Percentiles rank a stretch among this genome's conserved stretches.
Conservation (phyloP, 2,888 invertebrate genomes). For the Cheilosia vernalis region DNA sequence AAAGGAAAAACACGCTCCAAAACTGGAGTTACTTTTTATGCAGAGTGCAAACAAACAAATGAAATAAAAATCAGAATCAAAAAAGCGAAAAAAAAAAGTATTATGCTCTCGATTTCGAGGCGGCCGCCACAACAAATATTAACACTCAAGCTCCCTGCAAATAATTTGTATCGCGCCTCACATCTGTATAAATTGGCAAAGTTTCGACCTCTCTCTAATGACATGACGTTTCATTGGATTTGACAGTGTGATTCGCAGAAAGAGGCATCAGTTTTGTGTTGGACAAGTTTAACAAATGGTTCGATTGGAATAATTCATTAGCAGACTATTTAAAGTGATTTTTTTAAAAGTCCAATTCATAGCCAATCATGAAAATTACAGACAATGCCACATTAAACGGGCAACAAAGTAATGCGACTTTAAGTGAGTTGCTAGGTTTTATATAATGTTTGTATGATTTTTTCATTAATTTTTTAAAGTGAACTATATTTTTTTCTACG, state of each 20-base stretch:
- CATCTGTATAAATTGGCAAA: conserved; percentile 29
- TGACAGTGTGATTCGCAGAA: conserved; percentile 30
- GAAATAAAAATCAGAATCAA: conserved; percentile 29
- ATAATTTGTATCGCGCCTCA: not conserved
- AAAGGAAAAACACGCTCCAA: not conserved
- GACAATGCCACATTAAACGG: too few species aligned
- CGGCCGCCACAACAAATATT: conserved; percentile 56
- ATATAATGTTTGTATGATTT: too few species aligned
- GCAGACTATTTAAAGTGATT: too few species aligned
- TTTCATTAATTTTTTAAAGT: too few species aligned
- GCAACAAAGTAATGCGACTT: too few species aligned
- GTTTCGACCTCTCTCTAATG: conserved; percentile 44
- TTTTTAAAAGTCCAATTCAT: too few species aligned
- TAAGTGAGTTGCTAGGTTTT: too few species aligned
- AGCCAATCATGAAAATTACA: too few species aligned
- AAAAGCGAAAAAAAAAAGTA: conserved; percentile 1
- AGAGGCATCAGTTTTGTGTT: not conserved
- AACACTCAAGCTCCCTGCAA: conserved; percentile 17
- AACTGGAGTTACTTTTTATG: conserved; percentile 1
- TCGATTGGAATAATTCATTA: too few species aligned
- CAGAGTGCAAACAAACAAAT: conserved; percentile 16
- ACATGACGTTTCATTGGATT: conserved; percentile 25
- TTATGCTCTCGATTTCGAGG: conserved; percentile 31
- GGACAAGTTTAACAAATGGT: not conserved
- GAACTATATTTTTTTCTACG: too few species aligned